Base-by-base conservation (phyloP, 2,797 vertebrate species). In the Thaleichthys pacificus region DNA sequence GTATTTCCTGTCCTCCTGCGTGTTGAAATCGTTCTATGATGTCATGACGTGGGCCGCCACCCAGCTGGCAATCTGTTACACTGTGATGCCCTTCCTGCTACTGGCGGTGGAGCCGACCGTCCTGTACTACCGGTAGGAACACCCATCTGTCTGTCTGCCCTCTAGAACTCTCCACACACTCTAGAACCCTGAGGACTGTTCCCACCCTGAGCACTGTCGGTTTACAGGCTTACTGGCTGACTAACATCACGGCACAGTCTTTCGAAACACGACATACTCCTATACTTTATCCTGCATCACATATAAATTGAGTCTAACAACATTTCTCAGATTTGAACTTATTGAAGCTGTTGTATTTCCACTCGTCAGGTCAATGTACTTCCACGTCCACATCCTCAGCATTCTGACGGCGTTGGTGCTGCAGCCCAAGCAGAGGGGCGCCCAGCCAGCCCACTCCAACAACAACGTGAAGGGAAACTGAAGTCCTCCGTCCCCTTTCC, bases 41-140 rank as follows among this genome's bases (percentile, higher is more conserved):
- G 0, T 94, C 17, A 58, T 93, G 2, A 98, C 96, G 0, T 99
- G 97, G 97, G 89, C 87, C 0, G 89, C 86, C 70, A 98, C 97
- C 1, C 97, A 99, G 77, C 81, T 98, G 72, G 92, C 95, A 0
- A 93, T 99, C 82, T 93, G 94, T 47, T 99, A 99, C 85, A 97
- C 93, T 0, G 95, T 95, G 0, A 96, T 96, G 14, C 97, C 97
- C 0, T 99, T 99, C 22, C 93, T 99, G 5, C 87, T 99, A 81
- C 86, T 99, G 79, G 96, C 96, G 2, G 87, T 96, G 3, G 91
- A 95, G 68, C 83, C 95, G 2, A 94, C 95, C 0, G 61, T 97
- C 80, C 84, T 87, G 74, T 94, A 97, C 73, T 99, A 99, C 93
- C 96, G 91, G 97, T 98, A 91, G 30, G 68, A 71, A 26, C 22